These are phyloP conservation scores for Glareola pratincola DNA, from an alignment of 2,113 vertebrate species.

Conservation along the genomic window DNA sequence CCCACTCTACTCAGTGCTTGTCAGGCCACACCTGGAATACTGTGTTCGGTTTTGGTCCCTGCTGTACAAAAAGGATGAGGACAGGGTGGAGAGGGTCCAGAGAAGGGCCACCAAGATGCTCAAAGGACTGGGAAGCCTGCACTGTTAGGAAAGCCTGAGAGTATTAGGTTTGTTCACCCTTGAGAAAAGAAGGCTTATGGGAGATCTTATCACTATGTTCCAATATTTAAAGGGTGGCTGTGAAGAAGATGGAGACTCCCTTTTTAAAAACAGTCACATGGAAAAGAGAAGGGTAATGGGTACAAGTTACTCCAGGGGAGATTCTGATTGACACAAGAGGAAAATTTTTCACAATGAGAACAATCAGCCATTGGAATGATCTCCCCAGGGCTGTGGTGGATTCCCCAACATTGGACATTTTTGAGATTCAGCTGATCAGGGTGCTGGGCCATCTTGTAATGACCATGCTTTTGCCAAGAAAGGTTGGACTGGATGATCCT, in stretches of 20 bases:
- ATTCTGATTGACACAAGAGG: neutral
- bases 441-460: neutral
- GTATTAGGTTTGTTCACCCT: neutral
- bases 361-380: neutral
- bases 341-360: neutral
- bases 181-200: neutral
- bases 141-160: neutral
- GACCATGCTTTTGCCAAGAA: neutral
- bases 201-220: neutral
- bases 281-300: neutral
- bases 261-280: neutral
- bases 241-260: neutral
- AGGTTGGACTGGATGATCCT: neutral
- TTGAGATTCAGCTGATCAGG: neutral
- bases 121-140: neutral
- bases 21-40: neutral
- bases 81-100: neutral
- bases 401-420: neutral
- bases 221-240: neutral
- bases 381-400: neutral
- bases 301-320: neutral
- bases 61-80: neutral
- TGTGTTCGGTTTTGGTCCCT: neutral
- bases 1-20: neutral
- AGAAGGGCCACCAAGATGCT: neutral